Percentiles rank a stretch among this genome's conserved stretches.
Evolutionary conservation across 2,113 vertebrate species (phyloP).

Genomic region (Meleagris gallopavo): DNA sequence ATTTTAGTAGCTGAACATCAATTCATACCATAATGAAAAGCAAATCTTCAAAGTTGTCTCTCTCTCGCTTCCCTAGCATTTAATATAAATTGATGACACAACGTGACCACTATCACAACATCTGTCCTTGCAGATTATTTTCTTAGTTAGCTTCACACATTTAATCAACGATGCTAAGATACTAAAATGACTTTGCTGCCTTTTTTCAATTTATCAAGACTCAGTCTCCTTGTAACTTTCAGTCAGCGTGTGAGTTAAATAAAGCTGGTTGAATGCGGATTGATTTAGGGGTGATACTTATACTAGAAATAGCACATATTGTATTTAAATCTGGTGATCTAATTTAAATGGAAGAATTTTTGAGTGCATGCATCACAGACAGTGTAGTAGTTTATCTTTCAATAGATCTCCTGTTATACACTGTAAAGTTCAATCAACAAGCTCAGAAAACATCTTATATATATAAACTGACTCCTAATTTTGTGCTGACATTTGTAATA

Average conservation of each 20-base stretch:
- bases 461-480: slow-evolving; percentile 15
- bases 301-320: background rate
- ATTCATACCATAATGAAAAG: slow-evolving; percentile 70
- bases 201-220: slow-evolving; percentile 30
- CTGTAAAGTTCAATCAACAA: background rate
- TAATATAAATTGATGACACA: slow-evolving; percentile 66
- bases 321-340: background rate
- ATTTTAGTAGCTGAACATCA: slow-evolving; percentile 64
- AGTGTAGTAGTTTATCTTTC: background rate
- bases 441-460: background rate
- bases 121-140: slow-evolving; percentile 30
- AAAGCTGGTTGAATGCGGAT: background rate
- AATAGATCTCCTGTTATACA: slow-evolving; percentile 15
- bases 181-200: background rate
- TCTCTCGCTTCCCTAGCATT: slow-evolving; percentile 32
- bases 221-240: background rate
- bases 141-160: slow-evolving; percentile 58
- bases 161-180: slow-evolving; percentile 34
- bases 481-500: slow-evolving; percentile 17
- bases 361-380: background rate
- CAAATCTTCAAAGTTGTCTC: slow-evolving; percentile 62
- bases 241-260: background rate
- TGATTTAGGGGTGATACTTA: background rate
- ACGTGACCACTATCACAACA: slow-evolving; percentile 46
- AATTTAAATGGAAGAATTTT: background rate